Evolutionary conservation across 2,113 vertebrate species (phyloP).

Genomic region (Ifrita kowaldi): DNA sequence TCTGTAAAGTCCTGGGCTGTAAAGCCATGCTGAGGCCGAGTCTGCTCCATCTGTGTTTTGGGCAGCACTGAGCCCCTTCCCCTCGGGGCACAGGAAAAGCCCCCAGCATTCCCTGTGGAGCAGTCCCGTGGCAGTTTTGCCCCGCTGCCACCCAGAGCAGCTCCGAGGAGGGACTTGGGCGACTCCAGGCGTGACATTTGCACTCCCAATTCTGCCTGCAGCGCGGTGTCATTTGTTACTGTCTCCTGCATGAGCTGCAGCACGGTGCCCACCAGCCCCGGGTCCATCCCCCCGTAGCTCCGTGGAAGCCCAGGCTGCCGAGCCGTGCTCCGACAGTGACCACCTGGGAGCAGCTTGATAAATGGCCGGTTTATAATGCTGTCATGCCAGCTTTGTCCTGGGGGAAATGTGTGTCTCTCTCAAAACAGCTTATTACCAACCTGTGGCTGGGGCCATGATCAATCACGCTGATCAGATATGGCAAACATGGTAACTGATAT

Average conservation of each 20-base stretch:
- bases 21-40: accelerated
- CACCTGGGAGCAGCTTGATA: slow-evolving; percentile 86
- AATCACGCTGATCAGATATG: slow-evolving; percentile 90
- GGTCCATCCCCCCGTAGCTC: not conserved
- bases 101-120: accelerated
- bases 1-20: accelerated
- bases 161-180: not conserved
- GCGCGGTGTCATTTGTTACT: not conserved
- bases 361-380: slow-evolving; percentile 91
- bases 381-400: slow-evolving; percentile 82
- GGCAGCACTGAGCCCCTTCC: not conserved
- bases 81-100: accelerated
- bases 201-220: not conserved
- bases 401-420: slow-evolving; percentile 83
- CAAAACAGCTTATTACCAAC: slow-evolving; percentile 89
- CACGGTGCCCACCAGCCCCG: not conserved
- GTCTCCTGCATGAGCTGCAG: not conserved
- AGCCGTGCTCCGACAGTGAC: slow-evolving; percentile 26
- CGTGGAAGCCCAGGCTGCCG: slow-evolving; percentile 1
- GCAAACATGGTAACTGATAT: slow-evolving; percentile 83
- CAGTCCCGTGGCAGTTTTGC: not conserved
- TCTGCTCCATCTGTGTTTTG: accelerated
- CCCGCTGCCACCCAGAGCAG: not conserved
- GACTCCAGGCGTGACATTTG: not conserved
- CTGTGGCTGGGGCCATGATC: slow-evolving; percentile 86